These are phyloP conservation scores for Hippocampus comes DNA, from an alignment of 2,113 vertebrate genomes.

Conservation along the genomic window DNA sequence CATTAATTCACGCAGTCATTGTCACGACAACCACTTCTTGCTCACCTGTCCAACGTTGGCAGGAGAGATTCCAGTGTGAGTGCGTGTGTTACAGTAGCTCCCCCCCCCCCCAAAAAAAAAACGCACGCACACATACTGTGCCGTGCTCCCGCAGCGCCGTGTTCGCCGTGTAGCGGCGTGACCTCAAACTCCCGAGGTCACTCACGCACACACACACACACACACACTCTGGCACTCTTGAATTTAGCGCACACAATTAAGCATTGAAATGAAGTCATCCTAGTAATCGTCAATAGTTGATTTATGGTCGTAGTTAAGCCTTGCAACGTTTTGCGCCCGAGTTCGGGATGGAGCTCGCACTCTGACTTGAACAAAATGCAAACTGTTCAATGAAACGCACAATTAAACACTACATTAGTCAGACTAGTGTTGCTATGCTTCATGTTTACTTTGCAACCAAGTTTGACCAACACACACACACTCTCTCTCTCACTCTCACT, in stretches of 20 bases:
- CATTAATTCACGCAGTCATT: slow-evolving; percentile 3
- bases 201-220: neutral
- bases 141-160: neutral
- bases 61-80: neutral
- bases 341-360: too few relatives aligned
- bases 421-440: too few relatives aligned
- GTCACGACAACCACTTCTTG: neutral
- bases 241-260: neutral
- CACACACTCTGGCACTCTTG: neutral
- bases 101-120: neutral
- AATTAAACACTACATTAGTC: too few relatives aligned
- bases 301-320: too few relatives aligned
- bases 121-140: too few relatives aligned
- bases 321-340: too few relatives aligned
- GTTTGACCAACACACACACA: too few relatives aligned
- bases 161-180: neutral
- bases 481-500: too few relatives aligned
- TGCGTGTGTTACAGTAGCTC: neutral
- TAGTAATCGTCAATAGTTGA: neutral
- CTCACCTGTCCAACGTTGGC: neutral
- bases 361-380: neutral
- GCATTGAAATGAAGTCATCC: neutral
- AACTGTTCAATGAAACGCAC: too few relatives aligned
- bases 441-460: too few relatives aligned
- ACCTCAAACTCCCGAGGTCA: neutral